A percentile compares a stretch with the other conserved stretches of the same genome.
phyloP scores from a whole-genome alignment of 1,140 invertebrate genomes.

The Saccostrea cuccullata region DNA sequence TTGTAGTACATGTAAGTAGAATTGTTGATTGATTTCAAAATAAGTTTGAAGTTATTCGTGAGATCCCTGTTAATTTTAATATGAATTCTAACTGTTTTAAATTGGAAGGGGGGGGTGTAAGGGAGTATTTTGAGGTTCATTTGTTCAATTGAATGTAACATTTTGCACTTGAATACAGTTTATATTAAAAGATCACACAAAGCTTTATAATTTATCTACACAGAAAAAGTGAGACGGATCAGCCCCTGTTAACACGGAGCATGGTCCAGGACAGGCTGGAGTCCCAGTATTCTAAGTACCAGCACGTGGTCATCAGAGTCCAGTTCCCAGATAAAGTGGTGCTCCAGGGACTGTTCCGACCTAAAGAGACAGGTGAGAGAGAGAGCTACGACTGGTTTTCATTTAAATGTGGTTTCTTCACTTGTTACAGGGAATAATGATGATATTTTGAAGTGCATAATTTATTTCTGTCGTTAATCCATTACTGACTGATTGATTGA shows the following conservation, averaged over 20 bases:
- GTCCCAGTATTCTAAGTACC: slow-evolving; percentile 84
- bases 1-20: too few relatives aligned
- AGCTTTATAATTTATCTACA: not conserved
- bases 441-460: not conserved
- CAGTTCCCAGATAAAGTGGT: slow-evolving; percentile 90
- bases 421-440: not conserved
- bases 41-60: too few relatives aligned
- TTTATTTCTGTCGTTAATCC: too few relatives aligned
- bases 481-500: not conserved
- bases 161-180: too few relatives aligned
- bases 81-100: too few relatives aligned
- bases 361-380: slow-evolving; percentile 82
- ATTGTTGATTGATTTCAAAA: too few relatives aligned
- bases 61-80: too few relatives aligned
- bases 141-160: too few relatives aligned
- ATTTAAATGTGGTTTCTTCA: not conserved
- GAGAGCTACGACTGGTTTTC: not conserved
- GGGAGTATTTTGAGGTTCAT: too few relatives aligned
- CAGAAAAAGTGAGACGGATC: slow-evolving; percentile 80
- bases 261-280: slow-evolving; percentile 83
- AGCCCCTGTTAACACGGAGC: slow-evolving; percentile 84
- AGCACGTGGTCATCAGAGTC: slow-evolving; percentile 86
- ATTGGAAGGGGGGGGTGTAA: too few relatives aligned
- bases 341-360: slow-evolving; percentile 88
- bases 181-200: too few relatives aligned